Percentiles rank a stretch among this genome's conserved stretches.
phyloP scores from a whole-genome alignment of 1,140 invertebrate species.

The Pseudomyrmex gracilis region DNA sequence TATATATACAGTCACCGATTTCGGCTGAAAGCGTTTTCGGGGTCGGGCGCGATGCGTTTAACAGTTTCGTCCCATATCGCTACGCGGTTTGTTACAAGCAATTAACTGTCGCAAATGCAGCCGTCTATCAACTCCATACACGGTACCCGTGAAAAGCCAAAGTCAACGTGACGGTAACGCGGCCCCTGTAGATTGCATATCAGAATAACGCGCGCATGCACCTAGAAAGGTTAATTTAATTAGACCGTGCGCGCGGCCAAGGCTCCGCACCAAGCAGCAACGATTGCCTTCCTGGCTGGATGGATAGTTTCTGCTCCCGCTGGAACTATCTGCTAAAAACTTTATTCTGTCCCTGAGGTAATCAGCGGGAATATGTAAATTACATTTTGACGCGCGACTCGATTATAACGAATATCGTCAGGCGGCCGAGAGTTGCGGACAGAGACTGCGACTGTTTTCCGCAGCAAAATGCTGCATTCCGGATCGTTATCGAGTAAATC shows the following conservation, averaged over 20 bases:
- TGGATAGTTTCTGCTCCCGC: conserved; percentile 43
- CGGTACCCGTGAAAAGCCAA: conserved; percentile 15
- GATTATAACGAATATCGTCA: conserved; percentile 48
- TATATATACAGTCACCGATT: neutral
- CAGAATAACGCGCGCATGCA: conserved; percentile 49
- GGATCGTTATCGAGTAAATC: conserved; percentile 14
- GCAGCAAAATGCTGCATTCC: conserved; percentile 37
- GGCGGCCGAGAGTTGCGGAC: conserved; percentile 33
- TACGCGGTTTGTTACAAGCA: conserved; percentile 24
- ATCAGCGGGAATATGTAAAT: conserved; percentile 58
- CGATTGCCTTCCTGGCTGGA: conserved; percentile 42
- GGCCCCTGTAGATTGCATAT: conserved; percentile 45
- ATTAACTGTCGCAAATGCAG: conserved; percentile 32
- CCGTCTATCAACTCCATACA: conserved; percentile 38
- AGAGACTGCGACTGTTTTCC: conserved; percentile 19
- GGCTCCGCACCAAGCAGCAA: neutral
- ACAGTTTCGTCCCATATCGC: neutral
- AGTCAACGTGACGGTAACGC: conserved; percentile 36
- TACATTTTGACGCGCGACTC: conserved; percentile 55
- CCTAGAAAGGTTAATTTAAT: conserved; percentile 66
- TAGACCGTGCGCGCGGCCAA: conserved; percentile 46
- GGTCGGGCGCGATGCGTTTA: neutral
- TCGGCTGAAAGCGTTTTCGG: conserved; percentile 4
- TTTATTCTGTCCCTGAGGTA: conserved; percentile 46
- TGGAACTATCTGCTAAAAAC: conserved; percentile 38